Evolutionary conservation across 2,888 invertebrate genomes (phyloP), one percentile per base, ranked within the genome.

Genomic region (Brachypalpus laphriformis): DNA sequence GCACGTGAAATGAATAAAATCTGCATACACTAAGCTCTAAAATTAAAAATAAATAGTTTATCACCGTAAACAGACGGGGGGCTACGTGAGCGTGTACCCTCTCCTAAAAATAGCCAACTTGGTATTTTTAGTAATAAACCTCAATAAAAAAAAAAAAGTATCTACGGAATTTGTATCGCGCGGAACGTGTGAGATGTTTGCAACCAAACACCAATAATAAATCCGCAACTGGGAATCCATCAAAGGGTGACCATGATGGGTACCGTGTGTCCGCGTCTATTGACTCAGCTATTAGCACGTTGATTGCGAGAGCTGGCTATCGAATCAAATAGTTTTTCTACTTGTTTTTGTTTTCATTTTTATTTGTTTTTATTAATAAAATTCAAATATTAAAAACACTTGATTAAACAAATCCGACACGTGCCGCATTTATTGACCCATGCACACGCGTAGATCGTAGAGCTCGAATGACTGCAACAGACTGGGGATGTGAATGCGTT

Each of bases 381-480:
- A 54, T 63, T 63, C 68, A 56, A 70, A 82, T 47, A 76, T 65
- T 22, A 14, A 74, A 14, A 68, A 77, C 54, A 83, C 61, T 54
- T 61, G 71, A 57, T 16, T 42, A 59, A 74, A 45, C 34, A 57
- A 51, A 83, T 57, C 49, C 47, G 22, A 74, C 78, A 83, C 83
- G 83, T 83, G 83, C 74, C 56, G 83, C 40, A 28, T 78, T 63
- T 78, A 74, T 74, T 83, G 74, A 63, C 78, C 77, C 54, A 47
- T 74, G 61, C 47, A 68, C 61, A 68, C 74, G 68, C 74, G 68
- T 66, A 18, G 31, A 66, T 14, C 47, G 20, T 71, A 31, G 18
- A 16, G 49, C 31, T 59, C n/a, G 57, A 16, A 28, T 42, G 70
- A 22, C 25, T 31, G 54, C 16, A 11, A 3, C 14, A 7, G 25